Percentiles rank a stretch among this genome's conserved stretches.
These are phyloP conservation scores for Gryon sp. DNA, from an alignment of 1,140 invertebrate species.

Conservation along the genomic window DNA sequence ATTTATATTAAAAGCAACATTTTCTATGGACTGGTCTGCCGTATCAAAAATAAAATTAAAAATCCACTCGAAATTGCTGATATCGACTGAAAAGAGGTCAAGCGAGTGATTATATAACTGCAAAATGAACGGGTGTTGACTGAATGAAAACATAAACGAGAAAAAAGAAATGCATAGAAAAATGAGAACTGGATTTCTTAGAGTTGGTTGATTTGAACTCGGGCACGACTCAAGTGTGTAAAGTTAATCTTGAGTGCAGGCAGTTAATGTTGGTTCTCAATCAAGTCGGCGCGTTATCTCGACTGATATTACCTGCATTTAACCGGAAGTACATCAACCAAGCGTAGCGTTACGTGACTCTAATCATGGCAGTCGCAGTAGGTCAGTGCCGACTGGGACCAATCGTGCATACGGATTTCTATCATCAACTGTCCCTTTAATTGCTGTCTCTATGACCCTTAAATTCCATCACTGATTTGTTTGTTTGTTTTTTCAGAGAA, in stretches of 20 bases:
- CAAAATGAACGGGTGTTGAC: not conserved
- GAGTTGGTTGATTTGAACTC: not conserved
- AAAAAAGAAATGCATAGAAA: too few species aligned
- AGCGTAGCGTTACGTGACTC: constrained; percentile 66
- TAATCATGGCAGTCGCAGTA: constrained; percentile 62
- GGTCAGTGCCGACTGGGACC: constrained; percentile 65
- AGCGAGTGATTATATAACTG: constrained; percentile 43
- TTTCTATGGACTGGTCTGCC: constrained; percentile 4
- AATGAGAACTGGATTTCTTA: constrained; percentile 24
- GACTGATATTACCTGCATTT: constrained; percentile 50
- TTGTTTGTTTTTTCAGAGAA: too few species aligned
- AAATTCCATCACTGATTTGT: too few species aligned
- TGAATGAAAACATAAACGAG: constrained; percentile 3
- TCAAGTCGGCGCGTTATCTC: constrained; percentile 38
- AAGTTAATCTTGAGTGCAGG: not conserved
- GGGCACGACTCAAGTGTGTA: not conserved
- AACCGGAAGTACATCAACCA: constrained; percentile 64
- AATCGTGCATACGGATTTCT: constrained; percentile 27
- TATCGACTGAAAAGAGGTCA: constrained; percentile 18
- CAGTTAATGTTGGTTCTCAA: not conserved
- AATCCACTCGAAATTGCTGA: constrained; percentile 16
- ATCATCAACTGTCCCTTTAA: constrained; percentile 36
- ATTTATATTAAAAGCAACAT: constrained; percentile 12
- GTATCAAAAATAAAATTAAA: constrained; percentile 24
- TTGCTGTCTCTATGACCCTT: constrained; percentile 13